Evolutionary conservation across 2,113 vertebrate genomes (phyloP), one percentile per base, ranked within the genome.

Genomic region (Erythrocercus mccallii): DNA sequence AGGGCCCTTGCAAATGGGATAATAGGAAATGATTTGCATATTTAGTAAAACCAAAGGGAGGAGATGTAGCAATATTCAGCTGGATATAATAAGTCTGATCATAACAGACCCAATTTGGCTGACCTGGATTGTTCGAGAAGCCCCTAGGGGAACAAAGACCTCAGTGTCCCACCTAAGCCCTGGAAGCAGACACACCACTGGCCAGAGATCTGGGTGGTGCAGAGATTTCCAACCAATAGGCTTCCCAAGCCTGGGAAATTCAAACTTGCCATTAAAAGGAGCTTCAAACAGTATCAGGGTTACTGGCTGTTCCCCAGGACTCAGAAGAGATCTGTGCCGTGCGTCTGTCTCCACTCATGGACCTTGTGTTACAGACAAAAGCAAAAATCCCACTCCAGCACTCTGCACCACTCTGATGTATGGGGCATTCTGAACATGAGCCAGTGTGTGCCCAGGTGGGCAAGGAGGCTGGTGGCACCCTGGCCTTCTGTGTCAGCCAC

Each of bases 401-500:
- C 57, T 68, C 35, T 51, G 28, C 8, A 78, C 2, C 8, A n/a
- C 25, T 66, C 48, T 45, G 40, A 64, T n/a, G 19, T 9, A 5
- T 30, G 42, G 21, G 18, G 12, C 6, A 25, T n/a, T 37, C 61
- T 68, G 53, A 60, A 61, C 4, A 5, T 1, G 8, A 61, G 30
- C 15, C 0, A 1, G 30, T 0, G 2, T 6, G 11, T 61, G 9
- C 21, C 47, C 70, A 69, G 25, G 1, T 53, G 38, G 24, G 24
- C 53, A 53, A 45, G 16, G 0, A 38, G 33, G 5, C 3, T 0
- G 0, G 9, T 20, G 15, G 11, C 12, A 2, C 24, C 23, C 33
- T n/a, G 27, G 15, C 12, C 4, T 25, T 35, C 3, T 45, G 60
- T 81, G 38, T 10, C 23, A 81, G 68, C 23, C 33, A 1, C 1